phyloP scores from a whole-genome alignment of 2,113 vertebrate species.

The Tiliqua scincoides region DNA sequence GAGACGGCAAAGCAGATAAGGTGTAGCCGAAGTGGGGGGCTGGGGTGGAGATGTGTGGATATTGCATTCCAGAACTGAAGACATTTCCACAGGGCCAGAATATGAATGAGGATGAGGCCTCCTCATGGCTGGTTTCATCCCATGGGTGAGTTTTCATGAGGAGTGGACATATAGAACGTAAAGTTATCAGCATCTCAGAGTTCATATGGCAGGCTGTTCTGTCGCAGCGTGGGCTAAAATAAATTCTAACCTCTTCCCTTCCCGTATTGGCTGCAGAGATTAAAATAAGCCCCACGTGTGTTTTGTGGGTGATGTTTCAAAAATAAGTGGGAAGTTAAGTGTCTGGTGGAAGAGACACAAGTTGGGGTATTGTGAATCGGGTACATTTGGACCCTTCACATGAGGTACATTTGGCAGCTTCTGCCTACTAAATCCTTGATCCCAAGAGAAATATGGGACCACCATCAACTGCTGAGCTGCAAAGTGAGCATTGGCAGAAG shows the following conservation, averaged over 20 bases:
- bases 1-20: constrained; percentile 16
- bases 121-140: neutral
- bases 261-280: neutral
- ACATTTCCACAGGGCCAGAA: neutral
- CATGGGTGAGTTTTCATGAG: neutral
- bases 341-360: neutral
- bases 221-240: neutral
- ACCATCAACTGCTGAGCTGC: too few species aligned
- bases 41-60: constrained; percentile 17
- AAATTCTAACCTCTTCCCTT: neutral
- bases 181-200: neutral
- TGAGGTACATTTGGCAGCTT: neutral
- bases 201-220: neutral
- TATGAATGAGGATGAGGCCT: neutral
- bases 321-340: neutral
- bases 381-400: neutral
- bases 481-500: too few species aligned
- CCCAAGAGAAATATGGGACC: neutral
- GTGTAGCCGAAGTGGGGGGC: constrained; percentile 28
- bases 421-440: neutral
- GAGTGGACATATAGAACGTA: neutral
- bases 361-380: neutral
- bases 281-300: neutral
- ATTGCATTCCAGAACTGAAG: constrained; percentile 28
- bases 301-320: neutral